Evolutionary conservation across 2,888 invertebrate species (phyloP).

Genomic region (Hoplodrina ambigua): DNA sequence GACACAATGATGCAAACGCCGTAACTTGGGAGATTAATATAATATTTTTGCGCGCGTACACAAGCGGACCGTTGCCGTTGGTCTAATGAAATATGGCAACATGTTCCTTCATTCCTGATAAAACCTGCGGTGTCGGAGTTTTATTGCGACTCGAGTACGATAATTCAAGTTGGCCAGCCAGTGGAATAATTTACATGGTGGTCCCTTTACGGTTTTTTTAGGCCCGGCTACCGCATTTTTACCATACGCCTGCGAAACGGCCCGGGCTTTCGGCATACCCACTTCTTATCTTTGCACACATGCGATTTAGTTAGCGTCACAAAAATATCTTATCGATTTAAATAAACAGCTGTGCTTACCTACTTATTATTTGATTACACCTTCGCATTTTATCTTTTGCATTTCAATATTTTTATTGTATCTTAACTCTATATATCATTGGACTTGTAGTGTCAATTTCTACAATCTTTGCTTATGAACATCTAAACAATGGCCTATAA

Average conservation of each 20-base stretch:
- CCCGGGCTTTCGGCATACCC: conserved; percentile 59
- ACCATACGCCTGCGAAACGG: conserved; percentile 68
- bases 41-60: conserved; percentile 85
- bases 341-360: conserved; percentile 40
- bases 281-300: conserved; percentile 65
- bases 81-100: conserved; percentile 88
- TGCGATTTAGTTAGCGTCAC: conserved; percentile 64
- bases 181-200: conserved; percentile 87
- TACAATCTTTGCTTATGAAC: conserved; percentile 1
- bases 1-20: conserved; percentile 80
- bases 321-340: conserved; percentile 62
- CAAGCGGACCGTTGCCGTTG: conserved; percentile 82
- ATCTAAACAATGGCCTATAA: neutral
- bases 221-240: conserved; percentile 81
- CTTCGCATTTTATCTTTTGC: conserved; percentile 23
- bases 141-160: conserved; percentile 85
- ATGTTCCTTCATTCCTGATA: conserved; percentile 86
- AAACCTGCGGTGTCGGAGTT: conserved; percentile 85
- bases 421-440: conserved; percentile 2
- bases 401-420: conserved; percentile 18
- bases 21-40: conserved; percentile 86
- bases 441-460: conserved; percentile 7
- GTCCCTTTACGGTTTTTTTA: conserved; percentile 81
- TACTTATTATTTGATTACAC: conserved; percentile 32
- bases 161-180: conserved; percentile 83